Evolutionary conservation across 2,888 invertebrate genomes (phyloP).

Genomic region (Unio delphinus): DNA sequence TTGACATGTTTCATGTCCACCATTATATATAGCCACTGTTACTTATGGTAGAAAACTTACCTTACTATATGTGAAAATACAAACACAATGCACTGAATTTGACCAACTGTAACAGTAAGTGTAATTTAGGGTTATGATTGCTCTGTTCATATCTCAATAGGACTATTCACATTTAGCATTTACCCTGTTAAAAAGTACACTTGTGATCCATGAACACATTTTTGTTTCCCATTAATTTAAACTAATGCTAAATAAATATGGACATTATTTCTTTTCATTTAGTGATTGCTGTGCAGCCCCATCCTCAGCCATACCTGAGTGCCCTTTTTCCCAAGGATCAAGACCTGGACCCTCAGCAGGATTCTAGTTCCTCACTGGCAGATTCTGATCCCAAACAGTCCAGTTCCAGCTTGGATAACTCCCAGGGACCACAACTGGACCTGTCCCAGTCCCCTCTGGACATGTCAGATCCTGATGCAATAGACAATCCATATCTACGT

Average conservation of each 20-base stretch:
- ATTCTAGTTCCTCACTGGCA: constrained; percentile 19
- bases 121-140: neutral
- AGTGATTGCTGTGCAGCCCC: constrained; percentile 92
- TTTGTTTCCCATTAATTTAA: too few species aligned
- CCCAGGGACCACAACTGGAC: constrained; percentile 1
- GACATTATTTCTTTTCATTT: constrained; percentile 61
- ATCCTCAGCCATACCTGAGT: constrained; percentile 84
- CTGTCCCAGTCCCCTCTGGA: constrained; percentile 9
- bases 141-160: neutral
- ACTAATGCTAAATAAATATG: neutral
- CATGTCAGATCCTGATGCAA: constrained; percentile 73
- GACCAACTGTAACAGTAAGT: too few species aligned
- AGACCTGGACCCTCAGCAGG: constrained; percentile 88
- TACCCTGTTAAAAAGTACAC: too few species aligned
- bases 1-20: too few species aligned
- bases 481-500: constrained; percentile 84
- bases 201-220: too few species aligned
- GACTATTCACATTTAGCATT: neutral
- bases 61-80: too few species aligned
- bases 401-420: neutral
- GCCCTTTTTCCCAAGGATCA: constrained; percentile 94
- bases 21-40: too few species aligned
- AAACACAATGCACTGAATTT: too few species aligned
- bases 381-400: constrained; percentile 4
- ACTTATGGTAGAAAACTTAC: too few species aligned